These are phyloP conservation scores for Enteromius paludinosus DNA, from an alignment of 2,797 vertebrate species.

Conservation along the genomic window DNA sequence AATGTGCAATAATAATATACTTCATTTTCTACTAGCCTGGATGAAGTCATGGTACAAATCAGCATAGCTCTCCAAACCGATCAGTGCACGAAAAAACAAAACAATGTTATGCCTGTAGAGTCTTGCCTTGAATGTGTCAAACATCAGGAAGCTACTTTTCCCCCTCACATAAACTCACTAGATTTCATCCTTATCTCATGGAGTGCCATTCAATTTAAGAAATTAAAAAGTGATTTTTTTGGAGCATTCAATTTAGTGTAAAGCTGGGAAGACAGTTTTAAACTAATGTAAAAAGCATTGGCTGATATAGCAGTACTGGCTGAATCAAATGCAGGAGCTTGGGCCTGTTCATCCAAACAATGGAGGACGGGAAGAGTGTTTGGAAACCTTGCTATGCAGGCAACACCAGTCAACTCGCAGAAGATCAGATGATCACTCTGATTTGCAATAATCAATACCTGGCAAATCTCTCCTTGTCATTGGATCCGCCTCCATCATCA, in stretches of 20 bases:
- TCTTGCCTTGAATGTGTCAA: neutral
- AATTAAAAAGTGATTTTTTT: too few relatives aligned
- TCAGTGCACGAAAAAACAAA: neutral
- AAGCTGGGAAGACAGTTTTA: neutral
- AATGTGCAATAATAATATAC: neutral
- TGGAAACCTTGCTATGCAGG: neutral
- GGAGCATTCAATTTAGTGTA: neutral
- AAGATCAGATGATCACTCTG: too few relatives aligned
- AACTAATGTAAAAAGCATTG: neutral
- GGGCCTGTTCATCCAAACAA: neutral
- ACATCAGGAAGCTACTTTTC: neutral
- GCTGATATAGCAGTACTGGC: neutral
- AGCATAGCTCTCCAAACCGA: neutral
- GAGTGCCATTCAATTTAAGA: too few relatives aligned
- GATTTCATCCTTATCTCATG: neutral
- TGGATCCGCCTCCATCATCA: conserved; percentile 86
- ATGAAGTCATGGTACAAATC: neutral
- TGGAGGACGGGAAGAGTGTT: neutral
- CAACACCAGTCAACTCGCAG: too few relatives aligned
- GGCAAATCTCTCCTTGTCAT: conserved; percentile 95
- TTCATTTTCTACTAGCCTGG: neutral
- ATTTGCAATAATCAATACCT: conserved; percentile 80
- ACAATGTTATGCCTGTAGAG: neutral
- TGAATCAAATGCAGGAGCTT: neutral
- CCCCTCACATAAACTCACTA: neutral